Base-by-base conservation (phyloP, 2,113 vertebrate genomes). In the Chionodraco myersi region DNA sequence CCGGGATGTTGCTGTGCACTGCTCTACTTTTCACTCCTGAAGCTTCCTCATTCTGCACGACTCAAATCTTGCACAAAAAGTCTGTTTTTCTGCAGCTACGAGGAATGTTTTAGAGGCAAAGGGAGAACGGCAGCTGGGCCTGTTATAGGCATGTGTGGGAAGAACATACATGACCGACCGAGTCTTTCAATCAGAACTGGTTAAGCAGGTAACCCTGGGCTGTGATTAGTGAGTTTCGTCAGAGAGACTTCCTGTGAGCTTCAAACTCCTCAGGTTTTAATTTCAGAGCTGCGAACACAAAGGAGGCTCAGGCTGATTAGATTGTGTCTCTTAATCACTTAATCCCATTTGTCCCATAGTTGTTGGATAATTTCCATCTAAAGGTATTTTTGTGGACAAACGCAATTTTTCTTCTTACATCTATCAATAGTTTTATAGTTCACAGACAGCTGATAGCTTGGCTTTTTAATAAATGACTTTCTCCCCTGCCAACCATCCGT, bases 281-380 rank as follows among this genome's bases (percentile, higher is more conserved):
- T 75, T 63, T 72, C 64, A 51, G 26, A 34, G 62, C 58, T 59
- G 65, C 77, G 65, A 66, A 63, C 58, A 75, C 41, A 61, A 41
- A 57, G 34, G 58, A 66, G 70, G 54, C 77, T 73, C 30, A 26
- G 18, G 75, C 9, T 87, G 79, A 91, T 87, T 51, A 70, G 76
- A 83, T 85, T 79, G 62, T 81, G 67, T 26, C 75, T 77, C 53
- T 49, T 78, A 88, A 89, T 83, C 85, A 52, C 72, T 85, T 92
- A 79, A 92, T 91, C 85, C 82, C 18, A 69, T 89, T 88, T 84
- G 75, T 75, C 65, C 65, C 45, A 70, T 86, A 41, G 80, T 62
- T 60, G 15, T 78, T 79, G 85, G 75, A 84, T 49, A 41, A 10
- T 52, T n/a, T 70, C 61, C 81, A 52, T 52, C 63, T 26, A 48